Conservation (phyloP, 1,140 invertebrate genomes). For the Sarcophaga bullata region DNA sequence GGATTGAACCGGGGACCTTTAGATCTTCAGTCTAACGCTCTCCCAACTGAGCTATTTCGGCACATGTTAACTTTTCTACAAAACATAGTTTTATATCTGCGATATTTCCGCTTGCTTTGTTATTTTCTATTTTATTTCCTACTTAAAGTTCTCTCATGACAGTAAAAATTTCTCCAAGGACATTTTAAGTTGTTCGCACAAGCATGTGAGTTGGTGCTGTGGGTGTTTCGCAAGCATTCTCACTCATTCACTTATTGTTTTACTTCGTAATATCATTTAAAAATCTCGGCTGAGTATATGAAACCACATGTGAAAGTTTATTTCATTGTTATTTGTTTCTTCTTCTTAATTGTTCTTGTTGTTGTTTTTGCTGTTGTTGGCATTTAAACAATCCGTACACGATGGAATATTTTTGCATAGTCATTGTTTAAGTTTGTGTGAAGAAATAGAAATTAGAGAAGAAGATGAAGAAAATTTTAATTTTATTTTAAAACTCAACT, state of each 20-base stretch:
- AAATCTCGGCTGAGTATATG: background rate
- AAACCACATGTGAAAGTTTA: constrained; percentile 10
- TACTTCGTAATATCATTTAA: too few relatives aligned
- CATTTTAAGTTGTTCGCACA: background rate
- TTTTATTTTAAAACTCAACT: background rate
- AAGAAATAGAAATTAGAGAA: too few relatives aligned
- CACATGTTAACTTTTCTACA: constrained; percentile 47
- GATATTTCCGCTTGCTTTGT: too few relatives aligned
- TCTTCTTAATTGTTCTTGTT: background rate
- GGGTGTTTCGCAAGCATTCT: background rate
- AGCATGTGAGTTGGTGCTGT: background rate
- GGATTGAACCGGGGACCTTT: constrained; percentile 82
- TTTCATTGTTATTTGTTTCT: background rate
- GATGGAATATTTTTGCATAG: background rate
- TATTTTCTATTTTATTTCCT: too few relatives aligned
- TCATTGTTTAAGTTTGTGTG: background rate
- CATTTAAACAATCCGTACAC: background rate
- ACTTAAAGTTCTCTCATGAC: too few relatives aligned
- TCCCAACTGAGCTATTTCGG: constrained; percentile 83
- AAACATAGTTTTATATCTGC: too few relatives aligned
- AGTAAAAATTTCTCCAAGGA: background rate
- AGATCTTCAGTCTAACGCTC: constrained; percentile 86
- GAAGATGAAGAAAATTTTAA: background rate
- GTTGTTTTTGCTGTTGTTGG: background rate
- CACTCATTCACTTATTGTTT: background rate